Conservation (phyloP, 2,888 invertebrate species). For the Callimorpha dominula region DNA sequence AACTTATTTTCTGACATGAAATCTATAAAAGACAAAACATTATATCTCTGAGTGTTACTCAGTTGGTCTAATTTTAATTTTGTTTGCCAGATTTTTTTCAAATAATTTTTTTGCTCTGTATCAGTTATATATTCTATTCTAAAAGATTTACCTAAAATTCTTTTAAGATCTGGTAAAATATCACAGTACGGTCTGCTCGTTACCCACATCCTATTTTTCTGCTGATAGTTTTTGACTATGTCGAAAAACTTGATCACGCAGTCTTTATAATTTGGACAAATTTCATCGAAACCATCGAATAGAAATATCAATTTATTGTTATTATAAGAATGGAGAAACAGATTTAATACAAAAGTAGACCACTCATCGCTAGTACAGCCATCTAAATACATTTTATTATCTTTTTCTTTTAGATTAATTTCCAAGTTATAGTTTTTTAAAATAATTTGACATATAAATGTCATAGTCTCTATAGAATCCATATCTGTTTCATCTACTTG, state of each 20-base stretch:
- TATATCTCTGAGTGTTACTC: constrained; percentile 18
- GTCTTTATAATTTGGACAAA: constrained; percentile 38
- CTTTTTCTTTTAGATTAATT: constrained; percentile 4
- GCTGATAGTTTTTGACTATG: constrained; percentile 8
- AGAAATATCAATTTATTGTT: constrained; percentile 32
- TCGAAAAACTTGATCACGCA: constrained; percentile 25
- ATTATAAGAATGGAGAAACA: constrained; percentile 36
- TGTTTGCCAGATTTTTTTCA: constrained; percentile 25
- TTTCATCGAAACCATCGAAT: constrained; percentile 48
- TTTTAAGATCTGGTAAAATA: constrained; percentile 17
- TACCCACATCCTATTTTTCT: constrained; percentile 33
- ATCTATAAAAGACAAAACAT: constrained; percentile 25
- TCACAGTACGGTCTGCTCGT: constrained; percentile 43
- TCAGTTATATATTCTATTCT: constrained; percentile 23
- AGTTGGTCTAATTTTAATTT: constrained; percentile 27
- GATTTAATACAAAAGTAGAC: constrained; percentile 14
- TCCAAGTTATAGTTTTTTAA: not conserved
- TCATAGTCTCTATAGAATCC: constrained; percentile 5
- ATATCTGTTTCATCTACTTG: not conserved
- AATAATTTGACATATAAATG: constrained; percentile 15
- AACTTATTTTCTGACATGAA: constrained; percentile 17
- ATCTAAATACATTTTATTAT: constrained; percentile 12
- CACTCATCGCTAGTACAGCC: not conserved
- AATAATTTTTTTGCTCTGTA: constrained; percentile 22
- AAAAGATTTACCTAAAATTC: constrained; percentile 15